Conservation (phyloP, 2,888 invertebrate genomes). For the Ennomos quercinarius region DNA sequence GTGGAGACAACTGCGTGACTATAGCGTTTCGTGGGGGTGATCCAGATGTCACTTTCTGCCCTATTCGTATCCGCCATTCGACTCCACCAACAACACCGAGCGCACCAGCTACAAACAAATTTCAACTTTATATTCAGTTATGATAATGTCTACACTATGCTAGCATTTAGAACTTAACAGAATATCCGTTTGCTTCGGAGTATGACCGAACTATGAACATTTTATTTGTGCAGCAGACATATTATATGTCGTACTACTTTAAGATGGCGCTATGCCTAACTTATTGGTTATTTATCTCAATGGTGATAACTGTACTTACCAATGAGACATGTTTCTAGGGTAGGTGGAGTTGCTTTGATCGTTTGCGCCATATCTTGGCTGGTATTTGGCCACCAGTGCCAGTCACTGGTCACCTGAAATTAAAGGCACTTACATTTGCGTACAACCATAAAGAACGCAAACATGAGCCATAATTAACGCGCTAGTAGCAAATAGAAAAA, state of each 20-base stretch:
- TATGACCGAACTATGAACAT: too few relatives aligned
- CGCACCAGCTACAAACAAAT: conserved; percentile 65
- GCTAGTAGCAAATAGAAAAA: too few relatives aligned
- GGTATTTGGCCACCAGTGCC: conserved; percentile 81
- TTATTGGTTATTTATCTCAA: background rate
- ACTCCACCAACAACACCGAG: conserved; percentile 78
- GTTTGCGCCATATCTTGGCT: conserved; percentile 76
- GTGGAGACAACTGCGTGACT: conserved; percentile 73
- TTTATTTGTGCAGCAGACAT: too few relatives aligned
- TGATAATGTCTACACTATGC: too few relatives aligned
- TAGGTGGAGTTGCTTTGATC: conserved; percentile 70
- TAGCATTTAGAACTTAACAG: too few relatives aligned
- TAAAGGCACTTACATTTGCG: background rate
- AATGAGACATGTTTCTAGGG: conserved; percentile 72
- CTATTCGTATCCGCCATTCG: conserved; percentile 75
- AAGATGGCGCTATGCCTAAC: too few relatives aligned
- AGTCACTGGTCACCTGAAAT: conserved; percentile 72
- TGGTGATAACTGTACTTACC: conserved; percentile 53
- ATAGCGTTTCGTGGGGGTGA: conserved; percentile 70
- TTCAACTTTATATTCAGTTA: background rate
- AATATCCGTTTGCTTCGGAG: too few relatives aligned
- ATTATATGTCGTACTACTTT: too few relatives aligned
- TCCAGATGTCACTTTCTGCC: conserved; percentile 69
- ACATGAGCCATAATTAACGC: too few relatives aligned
- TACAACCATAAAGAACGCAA: too few relatives aligned